Conservation (phyloP, 2,113 vertebrate species). For the Gnathochromis pfefferi region DNA sequence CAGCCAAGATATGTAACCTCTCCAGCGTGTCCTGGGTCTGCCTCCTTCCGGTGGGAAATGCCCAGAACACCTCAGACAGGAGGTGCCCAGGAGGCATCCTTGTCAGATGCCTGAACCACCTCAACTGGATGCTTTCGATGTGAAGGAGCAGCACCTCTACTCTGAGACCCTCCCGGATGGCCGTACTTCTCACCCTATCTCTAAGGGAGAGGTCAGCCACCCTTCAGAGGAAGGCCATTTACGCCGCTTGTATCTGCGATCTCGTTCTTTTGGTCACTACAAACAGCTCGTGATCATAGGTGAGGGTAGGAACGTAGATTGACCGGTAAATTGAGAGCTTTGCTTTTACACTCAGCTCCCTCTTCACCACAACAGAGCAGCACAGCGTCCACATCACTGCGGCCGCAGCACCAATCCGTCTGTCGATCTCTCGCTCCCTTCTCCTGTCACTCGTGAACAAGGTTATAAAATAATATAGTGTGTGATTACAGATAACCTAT, state of each 20-base stretch:
- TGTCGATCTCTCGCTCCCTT: neutral
- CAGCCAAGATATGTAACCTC: neutral
- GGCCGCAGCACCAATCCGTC: accelerated
- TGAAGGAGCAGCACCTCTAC: neutral
- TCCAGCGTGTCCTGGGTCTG: neutral
- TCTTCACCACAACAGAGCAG: neutral
- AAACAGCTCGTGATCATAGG: neutral
- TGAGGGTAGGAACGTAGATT: neutral
- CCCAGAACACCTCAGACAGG: neutral
- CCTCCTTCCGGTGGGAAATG: neutral
- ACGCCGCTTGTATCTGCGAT: neutral
- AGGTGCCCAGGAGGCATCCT: neutral
- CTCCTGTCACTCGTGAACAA: neutral
- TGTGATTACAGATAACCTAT: neutral
- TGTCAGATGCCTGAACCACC: neutral
- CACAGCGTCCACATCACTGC: neutral
- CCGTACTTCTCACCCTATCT: no score
- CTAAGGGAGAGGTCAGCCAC: neutral
- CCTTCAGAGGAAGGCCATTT: neutral
- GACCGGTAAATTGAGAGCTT: neutral
- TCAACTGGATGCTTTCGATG: neutral
- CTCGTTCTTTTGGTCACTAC: neutral
- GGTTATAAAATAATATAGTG: neutral
- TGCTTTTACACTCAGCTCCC: neutral
- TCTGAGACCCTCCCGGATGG: no score